These are phyloP conservation scores for Cephus spinipes DNA, from an alignment of 2,888 invertebrate species.

Conservation along the genomic window DNA sequence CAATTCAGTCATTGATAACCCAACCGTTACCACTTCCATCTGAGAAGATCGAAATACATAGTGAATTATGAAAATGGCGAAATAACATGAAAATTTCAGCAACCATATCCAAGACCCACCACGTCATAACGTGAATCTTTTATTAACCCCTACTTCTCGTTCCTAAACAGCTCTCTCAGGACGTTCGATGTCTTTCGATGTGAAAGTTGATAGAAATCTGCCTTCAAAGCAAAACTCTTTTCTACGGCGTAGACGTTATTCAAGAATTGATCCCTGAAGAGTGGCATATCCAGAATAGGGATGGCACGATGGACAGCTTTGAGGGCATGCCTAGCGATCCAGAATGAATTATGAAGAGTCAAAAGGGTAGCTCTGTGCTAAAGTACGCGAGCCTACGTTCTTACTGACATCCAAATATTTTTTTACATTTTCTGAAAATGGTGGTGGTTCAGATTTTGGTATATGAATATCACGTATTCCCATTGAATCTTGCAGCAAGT, in stretches of 20 bases:
- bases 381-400: conserved; percentile 38
- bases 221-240: conserved; percentile 55
- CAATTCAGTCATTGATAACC: not conserved
- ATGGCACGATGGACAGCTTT: conserved; percentile 66
- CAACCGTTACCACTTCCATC: not conserved
- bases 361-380: conserved; percentile 46
- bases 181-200: conserved; percentile 35
- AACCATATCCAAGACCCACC: not conserved
- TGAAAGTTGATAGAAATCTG: conserved; percentile 41
- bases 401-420: conserved; percentile 30
- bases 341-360: conserved; percentile 70
- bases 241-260: conserved; percentile 53
- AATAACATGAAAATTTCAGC: not conserved
- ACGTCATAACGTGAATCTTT: not conserved
- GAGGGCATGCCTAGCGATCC: conserved; percentile 68
- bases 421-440: conserved; percentile 22
- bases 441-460: not conserved
- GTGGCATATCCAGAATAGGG: conserved; percentile 64
- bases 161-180: conserved; percentile 38
- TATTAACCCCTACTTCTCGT: conserved; percentile 44
- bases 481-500: conserved; percentile 44
- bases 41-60: not conserved
- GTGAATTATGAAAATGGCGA: not conserved
- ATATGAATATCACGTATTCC: conserved; percentile 2
- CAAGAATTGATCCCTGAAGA: conserved; percentile 60